phyloP scores from a whole-genome alignment of 2,888 invertebrate species.

The Anticlea derivata region DNA sequence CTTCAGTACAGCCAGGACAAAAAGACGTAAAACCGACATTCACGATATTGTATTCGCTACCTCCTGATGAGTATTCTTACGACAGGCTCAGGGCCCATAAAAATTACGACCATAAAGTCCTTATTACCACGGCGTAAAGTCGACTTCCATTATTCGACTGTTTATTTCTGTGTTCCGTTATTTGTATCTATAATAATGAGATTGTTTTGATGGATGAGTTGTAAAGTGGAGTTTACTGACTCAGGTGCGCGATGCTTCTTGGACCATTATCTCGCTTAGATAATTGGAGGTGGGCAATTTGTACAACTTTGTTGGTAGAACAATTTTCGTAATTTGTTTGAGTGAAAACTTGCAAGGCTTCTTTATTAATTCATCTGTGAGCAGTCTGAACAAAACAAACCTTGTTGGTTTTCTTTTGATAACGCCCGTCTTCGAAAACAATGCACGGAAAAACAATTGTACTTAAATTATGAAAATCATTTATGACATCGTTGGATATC shows the following conservation, averaged over 20 bases:
- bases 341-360: constrained; percentile 23
- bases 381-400: not conserved
- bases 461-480: too few species aligned
- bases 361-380: constrained; percentile 13
- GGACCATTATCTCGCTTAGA: constrained; percentile 32
- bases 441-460: too few species aligned
- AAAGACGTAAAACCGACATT: constrained; percentile 35
- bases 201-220: constrained; percentile 39
- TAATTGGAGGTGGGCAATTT: constrained; percentile 28
- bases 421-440: not conserved
- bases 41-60: constrained; percentile 37
- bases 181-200: constrained; percentile 38
- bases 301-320: constrained; percentile 20
- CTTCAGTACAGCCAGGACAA: constrained; percentile 14
- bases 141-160: constrained; percentile 22
- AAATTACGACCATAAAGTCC: constrained; percentile 35
- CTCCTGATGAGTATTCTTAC: constrained; percentile 40
- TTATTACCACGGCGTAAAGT: constrained; percentile 30
- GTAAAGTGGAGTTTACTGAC: constrained; percentile 35
- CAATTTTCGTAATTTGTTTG: constrained; percentile 25
- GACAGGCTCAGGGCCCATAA: constrained; percentile 38
- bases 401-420: not conserved
- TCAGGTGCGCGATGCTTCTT: constrained; percentile 33
- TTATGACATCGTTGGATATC: too few species aligned
- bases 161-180: constrained; percentile 29